These are phyloP conservation scores for Lutra lutra DNA, from an alignment of 2,797 vertebrate genomes.

Conservation along the genomic window DNA sequence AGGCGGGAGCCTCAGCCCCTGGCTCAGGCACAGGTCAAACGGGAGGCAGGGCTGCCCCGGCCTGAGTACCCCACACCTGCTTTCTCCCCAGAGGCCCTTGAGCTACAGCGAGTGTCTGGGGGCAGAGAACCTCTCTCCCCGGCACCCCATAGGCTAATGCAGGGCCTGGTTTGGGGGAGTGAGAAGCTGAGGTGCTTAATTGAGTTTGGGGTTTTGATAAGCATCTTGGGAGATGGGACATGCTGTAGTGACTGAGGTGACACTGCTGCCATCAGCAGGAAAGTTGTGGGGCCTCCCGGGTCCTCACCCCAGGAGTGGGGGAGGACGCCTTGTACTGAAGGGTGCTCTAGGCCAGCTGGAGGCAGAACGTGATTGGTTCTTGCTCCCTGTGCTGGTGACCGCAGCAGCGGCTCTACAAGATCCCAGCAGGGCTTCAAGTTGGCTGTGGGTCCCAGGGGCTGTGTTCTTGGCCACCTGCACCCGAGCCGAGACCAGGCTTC, in stretches of 20 bases:
- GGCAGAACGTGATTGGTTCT: neutral
- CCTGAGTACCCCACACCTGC: neutral
- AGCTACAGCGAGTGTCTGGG: neutral
- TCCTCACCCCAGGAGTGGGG: neutral
- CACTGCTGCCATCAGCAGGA: no score
- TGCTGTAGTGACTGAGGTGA: fast-evolving
- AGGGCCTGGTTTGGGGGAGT: neutral
- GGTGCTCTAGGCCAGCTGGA: neutral
- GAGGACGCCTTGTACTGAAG: fast-evolving
- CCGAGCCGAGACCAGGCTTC: neutral
- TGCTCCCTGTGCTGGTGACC: neutral
- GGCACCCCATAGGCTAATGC: neutral
- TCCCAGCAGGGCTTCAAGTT: neutral
- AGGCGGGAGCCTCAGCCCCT: neutral
- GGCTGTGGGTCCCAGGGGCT: neutral
- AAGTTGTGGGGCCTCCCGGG: no score
- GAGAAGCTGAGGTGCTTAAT: neutral
- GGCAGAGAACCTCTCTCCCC: neutral
- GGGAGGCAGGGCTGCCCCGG: neutral
- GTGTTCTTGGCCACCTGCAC: neutral
- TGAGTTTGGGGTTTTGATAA: neutral
- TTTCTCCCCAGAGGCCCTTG: neutral
- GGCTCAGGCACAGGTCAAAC: no score
- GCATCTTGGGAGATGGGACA: neutral
- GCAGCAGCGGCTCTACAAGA: fast-evolving